These are phyloP conservation scores for Bufotes viridis DNA, from an alignment of 2,797 vertebrate species.

Conservation along the genomic window DNA sequence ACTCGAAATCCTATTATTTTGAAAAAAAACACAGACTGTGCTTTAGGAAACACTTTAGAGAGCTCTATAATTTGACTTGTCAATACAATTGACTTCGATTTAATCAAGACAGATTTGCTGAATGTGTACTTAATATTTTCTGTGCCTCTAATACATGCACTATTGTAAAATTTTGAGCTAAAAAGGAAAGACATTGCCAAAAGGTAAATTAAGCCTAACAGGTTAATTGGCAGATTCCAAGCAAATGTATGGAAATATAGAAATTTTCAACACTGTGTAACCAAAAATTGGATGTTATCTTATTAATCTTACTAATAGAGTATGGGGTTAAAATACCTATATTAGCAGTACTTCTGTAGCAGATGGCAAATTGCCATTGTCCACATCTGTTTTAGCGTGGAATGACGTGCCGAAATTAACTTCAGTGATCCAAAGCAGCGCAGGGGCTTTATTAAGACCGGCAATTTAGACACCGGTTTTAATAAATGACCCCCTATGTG, in stretches of 20 bases:
- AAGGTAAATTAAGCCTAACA: background rate
- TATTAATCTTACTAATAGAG: too few species aligned
- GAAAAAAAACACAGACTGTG: conserved; percentile 12
- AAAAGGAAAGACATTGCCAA: background rate
- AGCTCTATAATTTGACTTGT: conserved; percentile 28
- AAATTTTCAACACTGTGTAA: background rate
- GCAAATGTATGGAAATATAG: background rate
- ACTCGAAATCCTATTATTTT: background rate
- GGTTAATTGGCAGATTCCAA: background rate
- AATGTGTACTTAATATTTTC: conserved; percentile 22
- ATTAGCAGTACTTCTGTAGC: too few species aligned
- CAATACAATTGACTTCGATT: conserved; percentile 28
- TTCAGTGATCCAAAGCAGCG: too few species aligned
- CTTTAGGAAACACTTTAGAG: conserved; percentile 45
- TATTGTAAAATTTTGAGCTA: background rate
- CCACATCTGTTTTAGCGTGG: too few species aligned
- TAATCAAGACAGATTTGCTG: conserved; percentile 41
- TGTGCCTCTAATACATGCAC: background rate
- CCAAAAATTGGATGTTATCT: background rate
- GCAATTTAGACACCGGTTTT: too few species aligned
- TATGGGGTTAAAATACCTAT: too few species aligned
- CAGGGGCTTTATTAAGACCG: too few species aligned
- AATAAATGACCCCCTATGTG: too few species aligned
- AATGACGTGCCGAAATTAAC: too few species aligned
- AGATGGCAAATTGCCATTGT: too few species aligned